Percentiles rank a stretch among this genome's conserved stretches.
phyloP scores from a whole-genome alignment of 1,140 invertebrate genomes.

The Cylas formicarius region DNA sequence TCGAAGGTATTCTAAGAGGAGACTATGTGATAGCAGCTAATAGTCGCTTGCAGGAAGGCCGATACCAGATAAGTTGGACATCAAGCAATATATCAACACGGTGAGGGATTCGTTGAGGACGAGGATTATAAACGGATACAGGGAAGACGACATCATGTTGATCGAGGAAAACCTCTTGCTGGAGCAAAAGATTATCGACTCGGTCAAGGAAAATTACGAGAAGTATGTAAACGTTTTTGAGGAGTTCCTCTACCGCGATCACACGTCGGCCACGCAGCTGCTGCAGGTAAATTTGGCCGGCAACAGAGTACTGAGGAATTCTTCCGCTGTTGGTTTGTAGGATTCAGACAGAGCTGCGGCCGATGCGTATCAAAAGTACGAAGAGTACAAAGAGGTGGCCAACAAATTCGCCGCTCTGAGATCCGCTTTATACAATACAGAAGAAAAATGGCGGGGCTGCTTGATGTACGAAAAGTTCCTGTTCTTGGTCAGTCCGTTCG shows the following conservation, averaged over 20 bases:
- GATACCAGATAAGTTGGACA: conserved; percentile 42
- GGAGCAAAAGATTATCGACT: conserved; percentile 49
- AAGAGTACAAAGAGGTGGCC: conserved; percentile 46
- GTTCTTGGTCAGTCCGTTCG: conserved; percentile 50
- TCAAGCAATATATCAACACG: conserved; percentile 50
- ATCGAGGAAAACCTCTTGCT: conserved; percentile 53
- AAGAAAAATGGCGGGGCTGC: conserved; percentile 53
- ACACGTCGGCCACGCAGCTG: conserved; percentile 51
- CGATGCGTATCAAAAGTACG: conserved; percentile 45
- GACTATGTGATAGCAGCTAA: conserved; percentile 26
- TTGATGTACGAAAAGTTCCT: conserved; percentile 60
- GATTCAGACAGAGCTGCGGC: conserved; percentile 46
- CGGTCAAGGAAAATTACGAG: conserved; percentile 49
- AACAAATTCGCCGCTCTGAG: conserved; percentile 46
- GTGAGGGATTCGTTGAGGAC: conserved; percentile 48
- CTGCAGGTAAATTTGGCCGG: conserved; percentile 49
- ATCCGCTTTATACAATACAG: conserved; percentile 52
- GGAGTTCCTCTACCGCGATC: conserved; percentile 54
- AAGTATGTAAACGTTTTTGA: conserved; percentile 54
- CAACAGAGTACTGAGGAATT: conserved; percentile 43
- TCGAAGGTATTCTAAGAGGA: too few species aligned
- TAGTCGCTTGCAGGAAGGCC: conserved; percentile 42
- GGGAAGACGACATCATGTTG: conserved; percentile 51
- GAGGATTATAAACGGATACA: conserved; percentile 49
- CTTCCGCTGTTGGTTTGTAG: conserved; percentile 42